These are phyloP conservation scores for Aphis gossypii DNA, from an alignment of 1,140 invertebrate species.

Conservation along the genomic window DNA sequence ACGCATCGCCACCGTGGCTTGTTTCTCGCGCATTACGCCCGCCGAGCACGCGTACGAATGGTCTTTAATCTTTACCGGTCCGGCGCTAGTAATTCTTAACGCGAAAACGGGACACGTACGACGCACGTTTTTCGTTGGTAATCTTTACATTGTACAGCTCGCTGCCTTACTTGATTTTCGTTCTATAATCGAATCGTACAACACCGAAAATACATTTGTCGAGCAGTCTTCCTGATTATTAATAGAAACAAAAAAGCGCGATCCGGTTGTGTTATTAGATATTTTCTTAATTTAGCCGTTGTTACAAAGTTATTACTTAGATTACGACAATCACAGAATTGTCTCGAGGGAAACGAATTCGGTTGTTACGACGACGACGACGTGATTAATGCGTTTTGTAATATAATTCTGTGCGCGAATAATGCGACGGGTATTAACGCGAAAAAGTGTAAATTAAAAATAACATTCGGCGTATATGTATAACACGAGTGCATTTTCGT, in stretches of 20 bases:
- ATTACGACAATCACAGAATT: not conserved
- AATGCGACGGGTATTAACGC: not conserved
- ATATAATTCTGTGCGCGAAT: not conserved
- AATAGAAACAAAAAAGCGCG: not conserved
- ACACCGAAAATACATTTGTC: not conserved
- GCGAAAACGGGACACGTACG: not conserved
- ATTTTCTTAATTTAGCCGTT: not conserved
- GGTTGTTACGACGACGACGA: not conserved
- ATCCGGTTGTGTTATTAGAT: not conserved
- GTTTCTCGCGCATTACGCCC: not conserved
- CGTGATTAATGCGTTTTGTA: not conserved
- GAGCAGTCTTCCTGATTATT: not conserved
- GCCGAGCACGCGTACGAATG: not conserved
- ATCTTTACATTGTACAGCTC: no score
- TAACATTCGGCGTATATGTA: not conserved
- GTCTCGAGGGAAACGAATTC: not conserved
- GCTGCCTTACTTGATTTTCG: not conserved
- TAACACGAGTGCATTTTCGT: not conserved
- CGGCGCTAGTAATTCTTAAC: not conserved
- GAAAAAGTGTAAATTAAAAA: conserved; percentile 28
- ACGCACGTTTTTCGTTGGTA: not conserved
- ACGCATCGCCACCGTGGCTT: not conserved
- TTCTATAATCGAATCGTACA: not conserved
- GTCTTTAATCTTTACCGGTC: not conserved
- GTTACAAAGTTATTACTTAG: not conserved